A percentile compares a stretch with the other conserved stretches of the same genome.
Conservation (phyloP, 2,888 invertebrate genomes). For the Lochmaea capreae region DNA sequence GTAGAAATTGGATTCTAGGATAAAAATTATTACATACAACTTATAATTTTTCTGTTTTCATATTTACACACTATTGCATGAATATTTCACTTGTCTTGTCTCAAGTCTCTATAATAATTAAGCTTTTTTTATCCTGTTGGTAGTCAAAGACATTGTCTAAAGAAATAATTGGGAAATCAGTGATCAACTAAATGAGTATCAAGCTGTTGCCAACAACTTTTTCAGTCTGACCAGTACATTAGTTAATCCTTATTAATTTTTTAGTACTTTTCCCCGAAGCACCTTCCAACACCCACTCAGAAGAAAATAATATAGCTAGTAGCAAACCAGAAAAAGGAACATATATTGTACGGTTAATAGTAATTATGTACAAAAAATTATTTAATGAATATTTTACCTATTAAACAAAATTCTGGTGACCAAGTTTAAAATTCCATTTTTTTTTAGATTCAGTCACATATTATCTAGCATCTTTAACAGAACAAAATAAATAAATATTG, state of each 20-base stretch:
- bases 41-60: background rate
- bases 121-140: background rate
- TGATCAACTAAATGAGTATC: background rate
- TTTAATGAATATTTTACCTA: conserved; percentile 12
- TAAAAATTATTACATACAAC: background rate
- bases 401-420: conserved; percentile 24
- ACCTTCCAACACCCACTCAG: conserved; percentile 20
- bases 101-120: background rate
- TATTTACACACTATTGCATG: background rate
- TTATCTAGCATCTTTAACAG: conserved; percentile 24
- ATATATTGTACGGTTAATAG: conserved; percentile 16
- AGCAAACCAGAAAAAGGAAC: conserved; percentile 25
- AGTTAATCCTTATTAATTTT: conserved; percentile 18
- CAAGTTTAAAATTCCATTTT: conserved; percentile 15
- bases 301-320: conserved; percentile 19
- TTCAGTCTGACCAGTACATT: background rate
- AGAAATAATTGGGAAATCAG: background rate
- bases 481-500: conserved; percentile 21
- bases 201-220: background rate
- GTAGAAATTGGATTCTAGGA: background rate
- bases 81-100: background rate
- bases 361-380: conserved; percentile 18
- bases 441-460: conserved; percentile 28
- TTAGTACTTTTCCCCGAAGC: conserved; percentile 18
- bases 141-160: background rate